Conservation (phyloP, 1,140 invertebrate species). For the Zaprionus capensis region DNA sequence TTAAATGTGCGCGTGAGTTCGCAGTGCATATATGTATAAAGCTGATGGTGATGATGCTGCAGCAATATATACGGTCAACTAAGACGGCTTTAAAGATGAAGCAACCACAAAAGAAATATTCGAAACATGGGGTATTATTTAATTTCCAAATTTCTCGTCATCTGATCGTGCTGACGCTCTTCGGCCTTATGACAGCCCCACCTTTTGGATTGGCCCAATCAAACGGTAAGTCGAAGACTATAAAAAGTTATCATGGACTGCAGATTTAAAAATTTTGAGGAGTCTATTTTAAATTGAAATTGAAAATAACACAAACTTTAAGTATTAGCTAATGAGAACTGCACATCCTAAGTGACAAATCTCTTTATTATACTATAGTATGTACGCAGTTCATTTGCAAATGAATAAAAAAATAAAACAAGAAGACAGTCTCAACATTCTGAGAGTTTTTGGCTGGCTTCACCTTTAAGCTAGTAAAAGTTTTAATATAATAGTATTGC, state of each 20-base stretch:
- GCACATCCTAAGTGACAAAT: too few species aligned
- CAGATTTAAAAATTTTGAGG: too few species aligned
- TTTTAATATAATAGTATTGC: too few species aligned
- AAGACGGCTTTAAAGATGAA: neutral
- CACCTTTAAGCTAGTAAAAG: too few species aligned
- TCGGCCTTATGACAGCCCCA: neutral
- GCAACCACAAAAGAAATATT: neutral
- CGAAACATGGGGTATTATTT: neutral
- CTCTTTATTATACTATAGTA: too few species aligned
- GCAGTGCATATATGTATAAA: neutral
- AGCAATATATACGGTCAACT: neutral
- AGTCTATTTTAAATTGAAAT: too few species aligned
- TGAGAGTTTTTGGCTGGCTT: too few species aligned
- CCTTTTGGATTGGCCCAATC: neutral
- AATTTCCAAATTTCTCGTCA: neutral
- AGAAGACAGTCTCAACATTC: too few species aligned
- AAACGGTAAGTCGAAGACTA: constrained; percentile 16
- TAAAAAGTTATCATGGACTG: neutral
- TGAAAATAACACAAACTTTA: too few species aligned
- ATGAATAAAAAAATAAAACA: too few species aligned
- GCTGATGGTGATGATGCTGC: neutral
- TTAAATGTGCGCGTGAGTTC: neutral
- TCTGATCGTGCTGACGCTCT: neutral
- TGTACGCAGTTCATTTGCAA: too few species aligned
- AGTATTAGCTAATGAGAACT: too few species aligned